A percentile compares a stretch with the other conserved stretches of the same genome.
These are phyloP conservation scores for Patella caerulea DNA, from an alignment of 2,888 invertebrate genomes.

Conservation along the genomic window DNA sequence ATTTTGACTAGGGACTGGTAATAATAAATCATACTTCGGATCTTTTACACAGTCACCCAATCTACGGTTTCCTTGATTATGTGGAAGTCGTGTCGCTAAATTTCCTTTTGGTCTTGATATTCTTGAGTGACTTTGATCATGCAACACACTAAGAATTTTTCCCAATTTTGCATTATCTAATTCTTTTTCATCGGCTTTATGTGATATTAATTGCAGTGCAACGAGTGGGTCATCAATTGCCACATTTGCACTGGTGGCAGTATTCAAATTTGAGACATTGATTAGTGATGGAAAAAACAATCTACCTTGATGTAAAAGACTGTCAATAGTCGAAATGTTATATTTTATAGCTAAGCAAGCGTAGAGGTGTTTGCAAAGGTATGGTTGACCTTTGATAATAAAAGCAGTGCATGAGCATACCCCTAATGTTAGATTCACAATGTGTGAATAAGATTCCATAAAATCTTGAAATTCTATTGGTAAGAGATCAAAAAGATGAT, in stretches of 20 bases:
- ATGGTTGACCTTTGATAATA: conserved; percentile 20
- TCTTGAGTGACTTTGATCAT: neutral
- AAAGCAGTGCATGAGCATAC: conserved; percentile 17
- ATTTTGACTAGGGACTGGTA: neutral
- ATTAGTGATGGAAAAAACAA: too few species aligned
- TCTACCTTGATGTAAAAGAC: neutral
- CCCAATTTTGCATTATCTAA: neutral
- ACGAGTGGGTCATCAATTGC: too few species aligned
- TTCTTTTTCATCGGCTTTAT: neutral
- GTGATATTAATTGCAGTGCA: neutral
- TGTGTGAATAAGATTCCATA: neutral
- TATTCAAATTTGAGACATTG: too few species aligned
- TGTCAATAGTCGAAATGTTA: neutral
- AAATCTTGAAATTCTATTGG: too few species aligned
- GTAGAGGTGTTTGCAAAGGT: conserved; percentile 20
- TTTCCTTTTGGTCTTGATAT: neutral
- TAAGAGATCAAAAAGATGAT: neutral
- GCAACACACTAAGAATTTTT: neutral
- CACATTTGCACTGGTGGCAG: too few species aligned
- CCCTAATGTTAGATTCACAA: conserved; percentile 15
- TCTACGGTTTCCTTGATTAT: neutral
- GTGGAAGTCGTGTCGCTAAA: neutral
- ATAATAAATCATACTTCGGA: neutral
- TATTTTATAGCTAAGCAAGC: neutral
- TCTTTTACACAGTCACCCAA: neutral